Evolutionary conservation across 2,113 vertebrate species (phyloP).

Genomic region (Trematomus loennbergii): DNA sequence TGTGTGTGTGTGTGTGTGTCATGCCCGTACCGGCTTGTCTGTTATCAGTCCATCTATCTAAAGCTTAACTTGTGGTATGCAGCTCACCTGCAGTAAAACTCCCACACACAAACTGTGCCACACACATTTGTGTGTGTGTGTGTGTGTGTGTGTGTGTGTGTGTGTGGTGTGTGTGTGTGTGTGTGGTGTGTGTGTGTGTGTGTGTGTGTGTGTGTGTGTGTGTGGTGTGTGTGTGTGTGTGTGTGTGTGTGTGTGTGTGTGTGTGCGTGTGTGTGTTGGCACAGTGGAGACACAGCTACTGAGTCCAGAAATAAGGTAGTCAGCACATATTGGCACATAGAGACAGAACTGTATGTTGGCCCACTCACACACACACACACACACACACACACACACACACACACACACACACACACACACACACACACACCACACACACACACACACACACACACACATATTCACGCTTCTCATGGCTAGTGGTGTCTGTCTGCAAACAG

Average conservation of each 20-base stretch:
- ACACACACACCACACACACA: slow-evolving; percentile 19
- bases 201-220: no score
- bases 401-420: slow-evolving; percentile 1
- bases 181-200: slow-evolving; percentile 1
- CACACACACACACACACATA: background rate
- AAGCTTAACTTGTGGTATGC: slow-evolving; percentile 59
- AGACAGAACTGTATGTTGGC: slow-evolving; percentile 1
- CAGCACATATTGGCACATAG: slow-evolving; percentile 35
- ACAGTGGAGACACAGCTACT: slow-evolving; percentile 1
- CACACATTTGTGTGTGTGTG: background rate
- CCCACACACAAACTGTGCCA: slow-evolving; percentile 44
- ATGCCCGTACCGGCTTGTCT: slow-evolving; percentile 55
- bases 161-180: no score
- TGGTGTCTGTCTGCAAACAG: slow-evolving; percentile 55
- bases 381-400: slow-evolving; percentile 19
- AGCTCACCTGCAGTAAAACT: slow-evolving; percentile 65
- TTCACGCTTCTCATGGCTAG: slow-evolving; percentile 33
- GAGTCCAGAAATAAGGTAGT: slow-evolving; percentile 36
- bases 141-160: no score
- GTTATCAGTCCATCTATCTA: slow-evolving; percentile 63
- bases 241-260: no score
- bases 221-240: no score
- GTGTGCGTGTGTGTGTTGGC: slow-evolving; percentile 16
- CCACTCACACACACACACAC: background rate
- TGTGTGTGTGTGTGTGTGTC: slow-evolving; percentile 34